Evolutionary conservation across 2,888 invertebrate genomes (phyloP).

Genomic region (Crossocerus cetratus): DNA sequence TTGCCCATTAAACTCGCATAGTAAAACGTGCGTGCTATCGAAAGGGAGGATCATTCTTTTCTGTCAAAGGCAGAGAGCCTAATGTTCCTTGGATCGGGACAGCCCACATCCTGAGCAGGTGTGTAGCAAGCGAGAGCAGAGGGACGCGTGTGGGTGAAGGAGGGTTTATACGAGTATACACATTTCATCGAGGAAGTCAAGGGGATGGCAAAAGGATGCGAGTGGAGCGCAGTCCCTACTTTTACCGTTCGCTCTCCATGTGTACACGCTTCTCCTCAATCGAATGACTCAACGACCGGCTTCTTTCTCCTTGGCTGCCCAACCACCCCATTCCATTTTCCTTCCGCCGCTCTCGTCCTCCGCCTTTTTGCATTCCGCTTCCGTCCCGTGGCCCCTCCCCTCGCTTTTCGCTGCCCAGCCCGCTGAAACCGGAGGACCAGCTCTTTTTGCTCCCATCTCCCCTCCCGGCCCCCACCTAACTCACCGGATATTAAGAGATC

Average conservation of each 20-base stretch:
- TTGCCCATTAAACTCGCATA: no score
- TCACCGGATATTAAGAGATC: no score
- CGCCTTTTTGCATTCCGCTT: not conserved
- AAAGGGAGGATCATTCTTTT: no score
- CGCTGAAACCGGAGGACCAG: not conserved
- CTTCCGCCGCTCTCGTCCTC: not conserved
- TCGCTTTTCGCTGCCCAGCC: conserved; percentile 7
- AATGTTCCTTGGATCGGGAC: no score
- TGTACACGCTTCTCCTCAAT: conserved; percentile 3
- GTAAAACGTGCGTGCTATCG: no score
- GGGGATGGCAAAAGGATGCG: not conserved
- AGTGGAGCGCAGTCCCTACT: not conserved
- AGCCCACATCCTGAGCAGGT: no score
- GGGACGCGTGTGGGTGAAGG: not conserved
- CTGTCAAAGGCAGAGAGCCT: no score
- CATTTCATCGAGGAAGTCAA: conserved; percentile 2
- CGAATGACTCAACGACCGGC: conserved; percentile 4
- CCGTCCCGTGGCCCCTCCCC: conserved; percentile 5
- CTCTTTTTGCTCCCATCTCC: not conserved
- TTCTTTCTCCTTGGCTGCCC: not conserved
- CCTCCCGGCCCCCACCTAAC: not conserved
- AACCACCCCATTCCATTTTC: not conserved
- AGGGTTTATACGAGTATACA: not conserved
- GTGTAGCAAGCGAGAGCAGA: not conserved
- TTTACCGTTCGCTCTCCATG: conserved; percentile 2